Base-by-base conservation (phyloP, 2,113 vertebrate genomes). In the Suricata suricatta region DNA sequence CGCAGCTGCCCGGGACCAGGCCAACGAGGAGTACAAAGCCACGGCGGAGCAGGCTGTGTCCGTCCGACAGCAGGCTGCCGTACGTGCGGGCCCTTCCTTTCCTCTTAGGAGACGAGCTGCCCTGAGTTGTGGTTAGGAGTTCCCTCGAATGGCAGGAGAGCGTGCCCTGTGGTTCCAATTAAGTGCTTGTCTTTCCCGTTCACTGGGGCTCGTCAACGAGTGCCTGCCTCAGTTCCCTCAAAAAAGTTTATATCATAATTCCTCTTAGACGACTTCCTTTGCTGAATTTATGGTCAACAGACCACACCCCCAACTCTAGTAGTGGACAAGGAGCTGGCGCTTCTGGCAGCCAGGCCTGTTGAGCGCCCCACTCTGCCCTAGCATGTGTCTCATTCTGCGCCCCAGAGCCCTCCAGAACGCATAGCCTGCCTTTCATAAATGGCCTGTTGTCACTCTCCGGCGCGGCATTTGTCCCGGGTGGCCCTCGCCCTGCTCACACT, bases 21-120 rank as follows among this genome's bases (percentile, higher is more conserved):
- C 97, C 1, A 98, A 99, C 90, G 98, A 99, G 92, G 98, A 97
- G 57, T 98, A 98, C 74, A 96, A 98, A 93, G 98, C 98, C 19
- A 83, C 98, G 15, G 97, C 98, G 0, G 96, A 99, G 63, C 98
- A 99, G 0, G 93, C 99, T 1, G 31, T 98, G 35, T 99, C 99
- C 0, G 98, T 99, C 86, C 99, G 99, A 29, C 99, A 99, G 98
- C 99, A 99, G 97, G 99, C 99, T 6, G 94, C 95, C 38, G 99
- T 99, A 98, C 87, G 99, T 99, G 54, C 74, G 17, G 13, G 38
- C 71, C 0, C 72, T 88, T 54, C 63, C 41, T 16, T n/a, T 47
- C 12, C 54, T 57, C 47, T 29, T 35, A 9, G 80, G 44, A 88
- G 35, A 29, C 15, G 11, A 17, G 19, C 5, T 4, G 4, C 15